A percentile compares a stretch with the other conserved stretches of the same genome.
Conservation (phyloP, 2,113 vertebrate genomes). For the Chroicocephalus ridibundus region DNA sequence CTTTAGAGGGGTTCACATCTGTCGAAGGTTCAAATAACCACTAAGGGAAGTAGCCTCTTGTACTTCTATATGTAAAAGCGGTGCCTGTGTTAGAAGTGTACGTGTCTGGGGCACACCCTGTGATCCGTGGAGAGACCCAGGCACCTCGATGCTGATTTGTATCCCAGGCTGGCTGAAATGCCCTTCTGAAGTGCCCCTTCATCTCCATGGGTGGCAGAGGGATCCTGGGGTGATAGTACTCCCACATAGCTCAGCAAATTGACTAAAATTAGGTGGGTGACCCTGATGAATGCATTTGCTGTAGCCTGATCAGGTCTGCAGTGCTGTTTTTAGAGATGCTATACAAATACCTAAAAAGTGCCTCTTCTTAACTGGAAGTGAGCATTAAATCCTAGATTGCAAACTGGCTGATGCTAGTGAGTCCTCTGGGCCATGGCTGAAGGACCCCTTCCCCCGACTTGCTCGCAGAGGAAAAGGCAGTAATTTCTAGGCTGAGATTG, state of each 20-base stretch:
- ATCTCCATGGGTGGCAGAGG: neutral
- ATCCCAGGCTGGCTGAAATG: neutral
- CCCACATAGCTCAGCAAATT: neutral
- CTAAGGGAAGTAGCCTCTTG: neutral
- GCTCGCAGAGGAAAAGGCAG: neutral
- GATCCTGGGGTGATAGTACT: neutral
- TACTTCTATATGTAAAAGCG: neutral
- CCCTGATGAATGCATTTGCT: neutral
- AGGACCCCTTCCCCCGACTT: neutral
- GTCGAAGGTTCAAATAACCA: neutral
- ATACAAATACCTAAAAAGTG: neutral
- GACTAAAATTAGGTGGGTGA: neutral
- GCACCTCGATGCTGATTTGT: neutral
- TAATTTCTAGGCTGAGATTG: neutral
- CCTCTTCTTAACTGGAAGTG: neutral
- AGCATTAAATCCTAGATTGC: neutral
- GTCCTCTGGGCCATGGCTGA: neutral
- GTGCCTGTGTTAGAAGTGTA: neutral
- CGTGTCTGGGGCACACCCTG: neutral
- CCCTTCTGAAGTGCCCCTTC: neutral
- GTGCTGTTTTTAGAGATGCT: neutral
- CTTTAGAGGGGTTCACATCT: neutral
- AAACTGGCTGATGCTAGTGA: neutral
- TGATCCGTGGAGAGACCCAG: neutral
- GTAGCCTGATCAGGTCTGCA: neutral